Evolutionary conservation across 2,113 vertebrate species (phyloP).

Genomic region (Rhodinocichla rosea): DNA sequence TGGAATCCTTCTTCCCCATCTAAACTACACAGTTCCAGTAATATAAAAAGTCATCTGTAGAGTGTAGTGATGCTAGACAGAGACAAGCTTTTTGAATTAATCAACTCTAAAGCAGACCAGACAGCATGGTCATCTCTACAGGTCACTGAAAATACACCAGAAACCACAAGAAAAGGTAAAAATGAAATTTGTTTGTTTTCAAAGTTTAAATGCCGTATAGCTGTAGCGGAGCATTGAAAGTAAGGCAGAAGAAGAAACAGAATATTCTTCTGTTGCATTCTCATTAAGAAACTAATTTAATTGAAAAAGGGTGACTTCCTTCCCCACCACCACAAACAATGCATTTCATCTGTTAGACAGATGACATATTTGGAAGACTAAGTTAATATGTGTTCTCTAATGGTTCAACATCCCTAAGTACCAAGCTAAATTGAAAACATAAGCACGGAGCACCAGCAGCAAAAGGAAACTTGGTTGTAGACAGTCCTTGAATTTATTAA

Average conservation of each 20-base stretch:
- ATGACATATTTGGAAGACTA: neutral
- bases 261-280: neutral
- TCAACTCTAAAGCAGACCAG: neutral
- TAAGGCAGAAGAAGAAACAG: neutral
- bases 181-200: neutral
- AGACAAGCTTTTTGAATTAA: neutral
- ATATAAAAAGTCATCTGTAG: neutral
- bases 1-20: neutral
- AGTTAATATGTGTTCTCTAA: neutral
- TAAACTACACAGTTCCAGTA: neutral
- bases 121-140: neutral
- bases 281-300: constrained; percentile 1
- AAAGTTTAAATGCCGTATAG: neutral
- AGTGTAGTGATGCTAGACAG: neutral
- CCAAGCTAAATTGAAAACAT: constrained; percentile 31
- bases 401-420: neutral
- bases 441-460: neutral
- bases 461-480: neutral
- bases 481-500: neutral
- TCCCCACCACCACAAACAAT: neutral
- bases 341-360: constrained; percentile 27
- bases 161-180: neutral
- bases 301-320: neutral
- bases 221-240: neutral
- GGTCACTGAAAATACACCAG: neutral